These are phyloP conservation scores for Siniperca undulata DNA, from an alignment of 2,797 vertebrate species.

Conservation along the genomic window DNA sequence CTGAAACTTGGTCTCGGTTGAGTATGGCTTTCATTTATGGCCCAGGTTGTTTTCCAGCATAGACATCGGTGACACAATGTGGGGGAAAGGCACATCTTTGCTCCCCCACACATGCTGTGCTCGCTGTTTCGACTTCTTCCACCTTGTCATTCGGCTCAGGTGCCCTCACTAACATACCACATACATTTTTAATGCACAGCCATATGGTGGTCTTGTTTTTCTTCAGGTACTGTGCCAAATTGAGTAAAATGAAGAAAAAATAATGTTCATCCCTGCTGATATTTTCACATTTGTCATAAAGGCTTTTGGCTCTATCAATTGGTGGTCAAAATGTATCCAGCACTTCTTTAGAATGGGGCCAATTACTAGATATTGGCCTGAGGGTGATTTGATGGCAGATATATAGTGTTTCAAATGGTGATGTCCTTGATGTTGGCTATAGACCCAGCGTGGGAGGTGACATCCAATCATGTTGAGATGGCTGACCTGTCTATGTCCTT, in stretches of 20 bases:
- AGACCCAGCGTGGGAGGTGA: conserved; percentile 75
- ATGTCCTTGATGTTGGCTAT: conserved; percentile 77
- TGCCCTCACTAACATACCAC: conserved; percentile 62
- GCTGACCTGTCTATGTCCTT: conserved; percentile 74
- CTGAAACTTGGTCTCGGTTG: conserved; percentile 30
- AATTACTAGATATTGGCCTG: conserved; percentile 78
- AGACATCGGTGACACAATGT: conserved; percentile 38
- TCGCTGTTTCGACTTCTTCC: conserved; percentile 49
- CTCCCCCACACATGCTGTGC: conserved; percentile 37
- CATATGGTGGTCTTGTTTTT: conserved; percentile 79
- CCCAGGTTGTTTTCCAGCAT: conserved; percentile 39
- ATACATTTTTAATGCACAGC: conserved; percentile 82
- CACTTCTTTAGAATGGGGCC: conserved; percentile 66
- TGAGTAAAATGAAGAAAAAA: conserved; percentile 59
- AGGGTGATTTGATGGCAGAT: conserved; percentile 78
- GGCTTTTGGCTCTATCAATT: conserved; percentile 47
- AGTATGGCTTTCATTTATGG: conserved; percentile 46
- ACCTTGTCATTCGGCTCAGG: conserved; percentile 73
- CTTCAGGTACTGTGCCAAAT: conserved; percentile 67
- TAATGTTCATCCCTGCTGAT: conserved; percentile 28
- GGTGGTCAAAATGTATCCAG: conserved; percentile 59
- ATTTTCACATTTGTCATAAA: conserved; percentile 46
- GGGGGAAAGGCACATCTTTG: conserved; percentile 29
- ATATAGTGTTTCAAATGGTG: conserved; percentile 72
- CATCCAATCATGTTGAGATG: conserved; percentile 83